A percentile compares a stretch with the other conserved stretches of the same genome.
Conservation (phyloP, 2,113 vertebrate genomes). For the Pandion haliaetus region DNA sequence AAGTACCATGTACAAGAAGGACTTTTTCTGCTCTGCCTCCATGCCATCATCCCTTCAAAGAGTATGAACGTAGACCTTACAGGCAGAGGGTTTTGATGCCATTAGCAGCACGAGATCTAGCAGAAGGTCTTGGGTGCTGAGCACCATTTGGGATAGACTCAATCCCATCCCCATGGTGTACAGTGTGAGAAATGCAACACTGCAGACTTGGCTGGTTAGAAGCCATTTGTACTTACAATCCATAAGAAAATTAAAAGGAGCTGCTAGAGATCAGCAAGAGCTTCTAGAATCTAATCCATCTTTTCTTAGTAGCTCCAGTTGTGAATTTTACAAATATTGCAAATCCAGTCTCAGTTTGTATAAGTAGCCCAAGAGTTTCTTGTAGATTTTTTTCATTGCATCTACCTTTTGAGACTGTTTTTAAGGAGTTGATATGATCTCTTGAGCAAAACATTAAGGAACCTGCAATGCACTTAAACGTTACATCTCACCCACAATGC, state of each 20-base stretch:
- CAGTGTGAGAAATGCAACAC: neutral
- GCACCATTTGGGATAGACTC: neutral
- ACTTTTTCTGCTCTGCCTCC: neutral
- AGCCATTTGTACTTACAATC: fast-evolving
- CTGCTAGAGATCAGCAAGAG: neutral
- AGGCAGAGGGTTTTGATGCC: fast-evolving
- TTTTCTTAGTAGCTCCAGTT: neutral
- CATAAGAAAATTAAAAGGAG: neutral
- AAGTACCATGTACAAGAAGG: neutral
- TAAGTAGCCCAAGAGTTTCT: neutral
- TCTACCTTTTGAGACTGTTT: neutral
- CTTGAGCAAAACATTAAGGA: neutral
- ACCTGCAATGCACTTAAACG: neutral
- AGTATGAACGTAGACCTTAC: neutral
- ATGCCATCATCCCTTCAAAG: neutral
- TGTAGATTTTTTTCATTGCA: neutral
- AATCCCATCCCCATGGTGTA: fast-evolving
- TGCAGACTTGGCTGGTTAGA: neutral
- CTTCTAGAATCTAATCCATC: neutral
- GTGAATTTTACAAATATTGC: neutral
- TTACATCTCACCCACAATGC: neutral
- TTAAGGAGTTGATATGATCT: neutral
- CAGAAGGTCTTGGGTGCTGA: neutral
- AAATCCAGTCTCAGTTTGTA: neutral
- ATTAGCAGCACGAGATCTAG: neutral